A percentile compares a stretch with the other conserved stretches of the same genome.
phyloP scores from a whole-genome alignment of 2,113 vertebrate species.

The Pycnonotus jocosus region DNA sequence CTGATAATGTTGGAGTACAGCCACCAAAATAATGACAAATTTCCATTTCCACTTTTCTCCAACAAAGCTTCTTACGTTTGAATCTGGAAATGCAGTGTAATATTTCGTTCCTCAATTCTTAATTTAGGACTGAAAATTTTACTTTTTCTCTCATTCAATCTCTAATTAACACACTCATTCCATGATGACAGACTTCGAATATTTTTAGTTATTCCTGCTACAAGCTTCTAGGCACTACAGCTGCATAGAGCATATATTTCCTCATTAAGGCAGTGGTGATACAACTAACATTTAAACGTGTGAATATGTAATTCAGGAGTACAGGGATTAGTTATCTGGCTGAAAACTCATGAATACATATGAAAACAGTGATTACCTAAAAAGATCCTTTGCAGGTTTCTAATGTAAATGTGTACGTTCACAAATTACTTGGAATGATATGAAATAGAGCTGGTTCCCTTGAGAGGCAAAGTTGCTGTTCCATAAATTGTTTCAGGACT shows the following conservation, averaged over 20 bases:
- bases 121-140: neutral
- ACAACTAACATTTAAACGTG: neutral
- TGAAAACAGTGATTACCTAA: conserved; percentile 29
- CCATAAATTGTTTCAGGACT: neutral
- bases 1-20: neutral
- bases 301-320: neutral
- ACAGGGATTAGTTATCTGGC: neutral
- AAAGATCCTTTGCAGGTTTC: neutral
- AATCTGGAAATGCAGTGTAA: neutral
- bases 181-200: neutral
- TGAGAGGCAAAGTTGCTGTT: neutral
- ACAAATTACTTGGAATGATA: conserved; percentile 18
- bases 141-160: neutral
- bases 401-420: neutral
- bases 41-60: neutral
- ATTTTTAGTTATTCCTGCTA: neutral
- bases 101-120: neutral
- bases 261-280: neutral
- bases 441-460: neutral
- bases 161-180: neutral
- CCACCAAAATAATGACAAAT: neutral
- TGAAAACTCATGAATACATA: conserved; percentile 45
- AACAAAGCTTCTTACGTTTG: neutral
- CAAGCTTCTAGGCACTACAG: neutral
- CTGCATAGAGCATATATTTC: neutral